Percentiles rank a stretch among this genome's conserved stretches.
Conservation (phyloP, 2,113 vertebrate species). For the Neopipo cinnamomea region DNA sequence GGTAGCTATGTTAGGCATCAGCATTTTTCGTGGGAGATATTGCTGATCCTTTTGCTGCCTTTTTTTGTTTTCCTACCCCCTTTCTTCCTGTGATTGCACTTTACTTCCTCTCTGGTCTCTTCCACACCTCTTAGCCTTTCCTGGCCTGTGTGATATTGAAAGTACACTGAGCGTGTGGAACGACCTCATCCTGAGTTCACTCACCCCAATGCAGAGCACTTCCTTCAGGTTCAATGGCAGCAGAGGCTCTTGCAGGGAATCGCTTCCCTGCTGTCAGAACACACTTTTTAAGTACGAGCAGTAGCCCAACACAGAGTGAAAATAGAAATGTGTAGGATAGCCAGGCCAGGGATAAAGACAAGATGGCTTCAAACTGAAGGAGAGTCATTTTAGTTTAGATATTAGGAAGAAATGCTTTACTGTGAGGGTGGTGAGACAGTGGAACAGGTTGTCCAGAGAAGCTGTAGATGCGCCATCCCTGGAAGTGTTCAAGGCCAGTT, state of each 20-base stretch:
- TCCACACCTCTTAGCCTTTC: not conserved
- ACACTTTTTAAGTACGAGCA: not conserved
- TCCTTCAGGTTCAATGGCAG: not conserved
- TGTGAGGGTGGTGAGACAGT: not conserved
- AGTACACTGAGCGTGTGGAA: not conserved
- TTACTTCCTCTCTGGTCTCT: not conserved
- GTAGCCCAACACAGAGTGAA: not conserved
- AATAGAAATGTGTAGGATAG: not conserved
- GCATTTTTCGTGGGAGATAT: not conserved
- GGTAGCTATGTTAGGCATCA: slow-evolving; percentile 12
- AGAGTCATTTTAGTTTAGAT: not conserved
- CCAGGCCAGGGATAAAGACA: not conserved
- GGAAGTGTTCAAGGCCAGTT: not conserved
- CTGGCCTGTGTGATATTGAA: not conserved
- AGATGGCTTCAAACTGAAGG: not conserved
- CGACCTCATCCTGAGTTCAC: not conserved
- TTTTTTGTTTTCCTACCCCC: rapidly evolving
- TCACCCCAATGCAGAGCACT: not conserved
- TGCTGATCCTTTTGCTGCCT: not conserved
- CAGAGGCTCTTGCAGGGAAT: not conserved
- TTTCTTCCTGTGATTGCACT: not conserved
- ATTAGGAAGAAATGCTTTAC: not conserved
- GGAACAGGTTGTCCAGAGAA: not conserved
- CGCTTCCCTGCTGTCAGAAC: not conserved
- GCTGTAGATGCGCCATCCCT: rapidly evolving